Base-by-base conservation (phyloP, 1,140 invertebrate species). In the Drosophila athabasca region DNA sequence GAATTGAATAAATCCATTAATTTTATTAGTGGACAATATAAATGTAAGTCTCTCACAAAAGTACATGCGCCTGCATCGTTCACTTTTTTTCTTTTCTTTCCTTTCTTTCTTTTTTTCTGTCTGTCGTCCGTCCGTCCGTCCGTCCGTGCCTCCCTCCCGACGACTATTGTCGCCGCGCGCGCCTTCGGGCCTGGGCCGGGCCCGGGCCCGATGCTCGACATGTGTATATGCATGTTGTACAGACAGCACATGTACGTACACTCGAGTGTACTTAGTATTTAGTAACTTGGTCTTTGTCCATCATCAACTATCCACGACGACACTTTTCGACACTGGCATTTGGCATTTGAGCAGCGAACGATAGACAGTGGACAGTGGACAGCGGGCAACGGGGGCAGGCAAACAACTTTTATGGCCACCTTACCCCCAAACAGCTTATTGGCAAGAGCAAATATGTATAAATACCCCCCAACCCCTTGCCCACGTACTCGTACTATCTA, bases 1-100 rank as follows among this genome's bases (percentile, higher is more conserved):
- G 50, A 76, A 76, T 66, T 77, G 66, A 81, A 81, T 84, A 88
- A 80, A 80, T 90, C 84, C 89, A 90, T 90, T 90, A 78, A 89
- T 75, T 90, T 84, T 88, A 89, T 89, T 82, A 79, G 71, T 71
- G 64, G 65, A 76, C 81, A 74, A 78, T 85, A 90, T 87, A 84
- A 87, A 75, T 80, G 76, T 90, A 70, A 71, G 70, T 58, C 79
- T 79, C 62, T 79, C 62, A 62, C 69, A 82, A 85, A 81, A 79
- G 69, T 76, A 73, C 74, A 81, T 79, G 75, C 73, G 52, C 68
- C 74, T 72, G 77, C 82, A 81, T 78, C 53, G 66, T 64, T 61
- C 43, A 61, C 51, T 53, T 57, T 46, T 46, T 41, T 55, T 19
- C 67, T 39, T 13, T 39, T 2, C 13, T 39, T 39, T 39, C 7